Evolutionary conservation across 2,113 vertebrate genomes (phyloP).

Genomic region (Tragelaphus strepsiceros): DNA sequence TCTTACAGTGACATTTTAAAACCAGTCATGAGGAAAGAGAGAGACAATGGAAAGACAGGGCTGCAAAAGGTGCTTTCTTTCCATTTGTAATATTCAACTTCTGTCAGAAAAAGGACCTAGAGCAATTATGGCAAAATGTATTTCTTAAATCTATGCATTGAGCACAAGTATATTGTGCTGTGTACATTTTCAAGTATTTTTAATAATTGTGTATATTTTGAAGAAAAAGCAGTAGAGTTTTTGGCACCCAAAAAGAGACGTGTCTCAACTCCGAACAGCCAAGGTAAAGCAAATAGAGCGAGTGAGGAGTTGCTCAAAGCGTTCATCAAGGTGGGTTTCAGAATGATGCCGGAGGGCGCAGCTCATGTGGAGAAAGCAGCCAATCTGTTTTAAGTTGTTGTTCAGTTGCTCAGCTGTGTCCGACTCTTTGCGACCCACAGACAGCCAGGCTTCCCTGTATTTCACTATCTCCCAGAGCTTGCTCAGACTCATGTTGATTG

Average conservation of each 20-base stretch:
- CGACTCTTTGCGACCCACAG: rapidly evolving
- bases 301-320: background rate
- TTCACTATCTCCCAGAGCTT: background rate
- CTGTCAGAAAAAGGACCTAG: background rate
- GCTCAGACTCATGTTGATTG: background rate
- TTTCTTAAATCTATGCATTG: background rate
- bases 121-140: background rate
- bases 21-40: background rate
- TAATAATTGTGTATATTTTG: background rate
- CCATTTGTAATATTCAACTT: background rate
- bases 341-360: background rate
- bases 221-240: background rate
- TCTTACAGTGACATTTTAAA: constrained; percentile 32
- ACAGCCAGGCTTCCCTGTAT: background rate
- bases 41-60: background rate
- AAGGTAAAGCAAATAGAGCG: background rate
- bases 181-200: background rate
- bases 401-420: background rate
- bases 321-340: background rate
- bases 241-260: background rate
- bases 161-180: background rate
- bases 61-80: background rate
- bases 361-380: rapidly evolving
- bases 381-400: background rate
- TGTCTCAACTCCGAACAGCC: background rate